Evolutionary conservation across 2,888 invertebrate genomes (phyloP).

Genomic region (Tetragnatha montana): DNA sequence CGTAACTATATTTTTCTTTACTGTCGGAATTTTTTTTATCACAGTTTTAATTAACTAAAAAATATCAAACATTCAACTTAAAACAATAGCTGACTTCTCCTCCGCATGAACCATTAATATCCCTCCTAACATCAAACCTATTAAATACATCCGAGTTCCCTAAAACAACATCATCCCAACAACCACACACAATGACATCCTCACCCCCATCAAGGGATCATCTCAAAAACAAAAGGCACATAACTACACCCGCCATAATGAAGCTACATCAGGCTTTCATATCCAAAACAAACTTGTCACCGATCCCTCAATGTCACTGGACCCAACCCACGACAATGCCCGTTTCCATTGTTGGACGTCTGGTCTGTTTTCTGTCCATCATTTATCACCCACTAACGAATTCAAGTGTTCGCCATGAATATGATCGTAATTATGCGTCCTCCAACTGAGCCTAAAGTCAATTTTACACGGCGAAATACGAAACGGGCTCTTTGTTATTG

Average conservation of each 20-base stretch:
- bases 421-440: constrained; percentile 31
- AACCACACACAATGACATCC: neutral
- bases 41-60: neutral
- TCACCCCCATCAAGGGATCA: neutral
- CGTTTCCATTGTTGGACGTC: constrained; percentile 16
- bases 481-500: neutral
- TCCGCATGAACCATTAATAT: neutral
- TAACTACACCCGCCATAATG: neutral
- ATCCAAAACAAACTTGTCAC: neutral
- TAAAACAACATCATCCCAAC: neutral
- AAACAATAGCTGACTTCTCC: neutral
- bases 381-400: constrained; percentile 20
- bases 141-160: neutral
- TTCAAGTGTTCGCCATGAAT: neutral
- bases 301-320: constrained; percentile 29
- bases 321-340: constrained; percentile 27
- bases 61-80: neutral
- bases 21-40: too few relatives aligned
- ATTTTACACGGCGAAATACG: constrained; percentile 24
- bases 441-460: constrained; percentile 12
- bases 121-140: neutral
- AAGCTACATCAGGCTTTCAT: neutral
- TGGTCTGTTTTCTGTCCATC: neutral
- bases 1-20: too few relatives aligned
- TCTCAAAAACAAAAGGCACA: neutral